Evolutionary conservation across 2,888 invertebrate genomes (phyloP), one percentile per base, ranked within the genome.

Genomic region (Lissocephala sabroskyi): DNA sequence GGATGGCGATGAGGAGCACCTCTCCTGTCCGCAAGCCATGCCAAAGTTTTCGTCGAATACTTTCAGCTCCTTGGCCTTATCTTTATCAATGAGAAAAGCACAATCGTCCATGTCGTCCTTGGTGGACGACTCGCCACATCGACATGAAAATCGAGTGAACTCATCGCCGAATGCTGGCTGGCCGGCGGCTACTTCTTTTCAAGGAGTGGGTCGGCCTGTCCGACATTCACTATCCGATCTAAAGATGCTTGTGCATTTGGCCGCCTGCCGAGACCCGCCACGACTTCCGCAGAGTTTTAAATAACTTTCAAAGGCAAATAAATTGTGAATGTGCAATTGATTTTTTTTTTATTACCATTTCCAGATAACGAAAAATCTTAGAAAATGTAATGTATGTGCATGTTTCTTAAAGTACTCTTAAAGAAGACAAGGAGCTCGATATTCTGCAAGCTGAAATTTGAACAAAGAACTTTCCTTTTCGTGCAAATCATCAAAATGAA

Each of bases 41-140:
- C 29, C 41, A 71, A 67, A 65, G 58, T 65, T 71, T 56, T 52
- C 50, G 41, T 55, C 45, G 46, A 36, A 52, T 57, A 45, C 53
- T 50, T 56, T 62, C 62, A 66, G 59, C 66, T 64, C 56, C 62
- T 61, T 57, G 64, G 62, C 58, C 74, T 70, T 74, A 70, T 70
- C 68, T 74, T 64, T 66, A 74, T 68, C 68, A 70, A 66, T 66
- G 59, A 52, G 53, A 65, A 64, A 67, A 54, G 65, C 62, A 52
- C 51, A 56, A 52, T 40, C 43, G 39, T 28, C 29, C n/a, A 28
- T 26, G 9, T 26, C 26, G 13, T 16, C 10, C 28, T 13, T 35
- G 35, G 48, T 48, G 50, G 30, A 45, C 6, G 10, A 28, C 26
- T 14, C 18, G 45, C 26, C 39, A 46, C 33, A 49, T 45, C 23